Evolutionary conservation across 2,113 vertebrate genomes (phyloP).

Genomic region (Oophaga pumilio): DNA sequence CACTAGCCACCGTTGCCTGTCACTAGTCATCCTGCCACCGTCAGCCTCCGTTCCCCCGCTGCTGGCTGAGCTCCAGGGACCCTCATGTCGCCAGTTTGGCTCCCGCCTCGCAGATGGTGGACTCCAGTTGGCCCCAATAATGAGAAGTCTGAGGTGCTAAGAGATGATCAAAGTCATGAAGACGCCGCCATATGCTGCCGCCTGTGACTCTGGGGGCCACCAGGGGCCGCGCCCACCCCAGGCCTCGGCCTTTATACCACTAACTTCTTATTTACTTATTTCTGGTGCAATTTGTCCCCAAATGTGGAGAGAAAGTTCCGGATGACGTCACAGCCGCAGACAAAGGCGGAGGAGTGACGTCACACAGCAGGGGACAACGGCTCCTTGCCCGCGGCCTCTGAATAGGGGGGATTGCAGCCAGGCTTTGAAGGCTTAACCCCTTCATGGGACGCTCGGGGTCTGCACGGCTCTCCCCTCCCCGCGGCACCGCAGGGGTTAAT

Average conservation of each 20-base stretch:
- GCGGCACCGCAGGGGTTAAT: constrained; percentile 16
- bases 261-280: too few species aligned
- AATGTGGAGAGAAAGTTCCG: not conserved
- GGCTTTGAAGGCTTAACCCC: constrained; percentile 48
- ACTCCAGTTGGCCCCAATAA: not conserved
- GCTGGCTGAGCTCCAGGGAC: not conserved
- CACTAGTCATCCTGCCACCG: not conserved
- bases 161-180: not conserved
- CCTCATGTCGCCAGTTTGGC: not conserved
- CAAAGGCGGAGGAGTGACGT: not conserved
- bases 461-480: not conserved
- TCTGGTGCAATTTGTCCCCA: not conserved
- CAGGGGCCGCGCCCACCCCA: too few species aligned
- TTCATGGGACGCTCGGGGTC: not conserved
- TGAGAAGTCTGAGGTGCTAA: not conserved
- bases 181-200: too few species aligned
- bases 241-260: too few species aligned
- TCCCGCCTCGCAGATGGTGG: not conserved
- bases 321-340: too few species aligned
- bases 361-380: not conserved
- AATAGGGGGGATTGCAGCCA: constrained; percentile 20
- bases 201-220: too few species aligned
- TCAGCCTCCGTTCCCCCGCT: too few species aligned
- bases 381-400: constrained; percentile 9
- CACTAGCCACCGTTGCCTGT: too few species aligned